These are phyloP conservation scores for Drosophila serrata DNA, from an alignment of 1,140 invertebrate species.

Conservation along the genomic window DNA sequence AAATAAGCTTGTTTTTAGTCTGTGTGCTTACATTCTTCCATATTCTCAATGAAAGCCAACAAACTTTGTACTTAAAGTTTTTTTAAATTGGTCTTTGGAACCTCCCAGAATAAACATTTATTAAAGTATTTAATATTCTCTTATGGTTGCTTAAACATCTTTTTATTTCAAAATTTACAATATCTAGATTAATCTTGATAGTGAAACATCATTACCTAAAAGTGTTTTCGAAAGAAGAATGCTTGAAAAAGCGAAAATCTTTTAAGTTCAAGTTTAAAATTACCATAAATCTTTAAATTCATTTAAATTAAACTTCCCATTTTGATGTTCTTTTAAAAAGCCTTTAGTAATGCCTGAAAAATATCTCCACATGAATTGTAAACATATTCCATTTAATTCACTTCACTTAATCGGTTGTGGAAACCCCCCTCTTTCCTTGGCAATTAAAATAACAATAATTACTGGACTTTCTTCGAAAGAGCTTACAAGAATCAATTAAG, in stretches of 20 bases:
- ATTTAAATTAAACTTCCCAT: not conserved
- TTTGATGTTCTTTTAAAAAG: not conserved
- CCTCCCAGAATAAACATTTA: not conserved
- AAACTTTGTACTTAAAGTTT: not conserved
- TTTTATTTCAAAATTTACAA: no score
- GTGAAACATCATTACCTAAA: not conserved
- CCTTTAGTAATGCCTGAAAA: not conserved
- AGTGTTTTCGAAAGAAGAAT: not conserved
- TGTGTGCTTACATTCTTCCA: not conserved
- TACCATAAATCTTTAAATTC: not conserved
- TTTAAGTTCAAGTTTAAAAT: not conserved
- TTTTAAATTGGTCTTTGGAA: no score
- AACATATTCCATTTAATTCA: not conserved
- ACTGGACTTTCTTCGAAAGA: not conserved
- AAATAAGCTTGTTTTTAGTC: not conserved
- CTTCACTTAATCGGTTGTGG: not conserved
- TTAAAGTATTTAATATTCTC: not conserved
- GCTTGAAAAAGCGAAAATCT: not conserved
- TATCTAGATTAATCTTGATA: no score
- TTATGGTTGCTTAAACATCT: no score
- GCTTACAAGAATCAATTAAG: conserved; percentile 21
- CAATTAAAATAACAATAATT: conserved; percentile 12
- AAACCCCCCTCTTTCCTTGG: not conserved
- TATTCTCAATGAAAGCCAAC: not conserved
- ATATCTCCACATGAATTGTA: not conserved